Conservation (phyloP, 2,113 vertebrate species). For the Neogobius melanostomus region DNA sequence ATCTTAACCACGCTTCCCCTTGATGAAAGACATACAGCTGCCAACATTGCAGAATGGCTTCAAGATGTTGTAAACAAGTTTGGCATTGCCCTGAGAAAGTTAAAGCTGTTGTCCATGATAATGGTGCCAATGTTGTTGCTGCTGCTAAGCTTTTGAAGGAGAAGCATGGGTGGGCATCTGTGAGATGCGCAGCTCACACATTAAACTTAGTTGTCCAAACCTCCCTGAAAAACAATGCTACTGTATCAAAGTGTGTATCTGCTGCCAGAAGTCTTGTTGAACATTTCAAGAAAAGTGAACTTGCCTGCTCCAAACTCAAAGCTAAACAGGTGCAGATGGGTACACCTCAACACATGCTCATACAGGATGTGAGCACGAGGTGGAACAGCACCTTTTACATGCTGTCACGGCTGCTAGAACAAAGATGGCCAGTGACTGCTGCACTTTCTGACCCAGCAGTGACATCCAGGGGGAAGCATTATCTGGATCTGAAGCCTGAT, state of each 20-base stretch:
- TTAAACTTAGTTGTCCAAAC: slow-evolving; percentile 36
- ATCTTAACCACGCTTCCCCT: too few species aligned
- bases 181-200: slow-evolving; percentile 34
- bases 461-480: slow-evolving; percentile 1
- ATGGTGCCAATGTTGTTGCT: too few species aligned
- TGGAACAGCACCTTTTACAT: slow-evolving; percentile 31
- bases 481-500: slow-evolving; percentile 25
- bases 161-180: slow-evolving; percentile 22
- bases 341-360: not conserved
- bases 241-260: slow-evolving; percentile 5
- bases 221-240: slow-evolving; percentile 4
- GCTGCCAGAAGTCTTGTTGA: slow-evolving; percentile 24
- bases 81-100: too few species aligned
- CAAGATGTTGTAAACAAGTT: too few species aligned
- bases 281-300: slow-evolving; percentile 46
- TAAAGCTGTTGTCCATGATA: too few species aligned
- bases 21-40: too few species aligned
- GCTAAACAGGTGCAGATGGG: slow-evolving; percentile 32
- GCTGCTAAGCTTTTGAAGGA: not conserved
- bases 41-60: too few species aligned
- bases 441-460: slow-evolving; percentile 11
- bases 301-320: slow-evolving; percentile 32
- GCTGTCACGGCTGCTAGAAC: slow-evolving; percentile 23
- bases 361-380: not conserved
- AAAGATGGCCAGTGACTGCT: slow-evolving; percentile 26